These are phyloP conservation scores for Conger conger DNA, from an alignment of 2,113 vertebrate genomes.

Conservation along the genomic window DNA sequence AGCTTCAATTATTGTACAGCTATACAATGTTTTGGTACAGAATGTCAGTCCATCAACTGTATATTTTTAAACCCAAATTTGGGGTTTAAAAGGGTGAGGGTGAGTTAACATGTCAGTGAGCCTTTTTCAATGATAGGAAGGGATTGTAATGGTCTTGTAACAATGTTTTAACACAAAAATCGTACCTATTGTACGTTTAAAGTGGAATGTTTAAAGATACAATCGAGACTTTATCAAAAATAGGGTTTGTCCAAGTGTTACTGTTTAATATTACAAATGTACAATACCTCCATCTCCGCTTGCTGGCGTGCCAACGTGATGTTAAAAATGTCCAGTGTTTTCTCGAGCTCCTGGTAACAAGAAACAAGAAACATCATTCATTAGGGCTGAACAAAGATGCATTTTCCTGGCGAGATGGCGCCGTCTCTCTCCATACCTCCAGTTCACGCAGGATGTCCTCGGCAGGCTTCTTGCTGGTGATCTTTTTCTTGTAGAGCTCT, in stretches of 20 bases:
- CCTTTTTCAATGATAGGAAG: no score
- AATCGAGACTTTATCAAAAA: background rate
- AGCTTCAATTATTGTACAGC: no score
- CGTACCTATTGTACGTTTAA: no score
- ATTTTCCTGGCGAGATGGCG: background rate
- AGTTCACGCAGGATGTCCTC: constrained; percentile 72
- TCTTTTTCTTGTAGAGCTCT: constrained; percentile 87
- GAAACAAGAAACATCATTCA: background rate
- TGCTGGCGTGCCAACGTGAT: constrained; percentile 94
- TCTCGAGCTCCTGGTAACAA: constrained; percentile 80
- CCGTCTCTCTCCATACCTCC: constrained; percentile 69
- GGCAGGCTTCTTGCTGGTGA: constrained; percentile 84
- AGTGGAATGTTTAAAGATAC: no score
- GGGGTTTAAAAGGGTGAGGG: no score
- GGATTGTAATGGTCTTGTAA: no score
- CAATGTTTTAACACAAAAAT: no score
- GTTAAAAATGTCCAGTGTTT: constrained; percentile 90
- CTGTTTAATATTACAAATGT: background rate
- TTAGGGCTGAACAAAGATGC: constrained; percentile 19
- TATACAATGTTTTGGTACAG: no score
- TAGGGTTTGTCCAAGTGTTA: background rate
- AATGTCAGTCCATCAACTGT: no score
- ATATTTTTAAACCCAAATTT: no score
- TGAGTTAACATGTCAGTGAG: no score
- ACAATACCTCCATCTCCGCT: constrained; percentile 92